A percentile compares a stretch with the other conserved stretches of the same genome.
Conservation (phyloP, 1,140 invertebrate genomes). For the Melipona quadrifasciata region DNA sequence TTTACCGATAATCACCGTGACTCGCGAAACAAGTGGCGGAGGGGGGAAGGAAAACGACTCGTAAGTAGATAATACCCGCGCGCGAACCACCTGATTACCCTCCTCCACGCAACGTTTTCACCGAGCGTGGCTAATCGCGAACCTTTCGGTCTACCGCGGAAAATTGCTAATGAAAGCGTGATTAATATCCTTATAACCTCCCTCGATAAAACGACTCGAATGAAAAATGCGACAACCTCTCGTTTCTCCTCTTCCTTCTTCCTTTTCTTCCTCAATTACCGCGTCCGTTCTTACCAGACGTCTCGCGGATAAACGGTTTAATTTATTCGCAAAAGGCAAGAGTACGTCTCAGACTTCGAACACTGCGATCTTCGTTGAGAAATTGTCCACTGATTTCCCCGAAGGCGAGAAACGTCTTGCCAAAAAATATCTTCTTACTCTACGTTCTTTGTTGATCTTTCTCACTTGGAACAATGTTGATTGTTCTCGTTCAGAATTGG, state of each 20-base stretch:
- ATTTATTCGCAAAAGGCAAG: too few species aligned
- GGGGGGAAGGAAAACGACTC: not conserved
- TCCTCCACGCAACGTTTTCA: not conserved
- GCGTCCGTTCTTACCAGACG: too few species aligned
- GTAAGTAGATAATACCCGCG: not conserved
- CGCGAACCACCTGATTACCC: not conserved
- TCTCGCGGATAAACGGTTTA: too few species aligned
- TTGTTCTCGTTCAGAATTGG: too few species aligned
- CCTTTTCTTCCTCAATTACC: not conserved
- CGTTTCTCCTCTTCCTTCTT: too few species aligned
- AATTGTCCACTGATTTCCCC: too few species aligned
- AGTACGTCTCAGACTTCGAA: not conserved
- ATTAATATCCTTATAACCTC: not conserved
- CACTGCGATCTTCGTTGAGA: too few species aligned
- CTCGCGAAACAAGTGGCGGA: not conserved
- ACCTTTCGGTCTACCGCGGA: not conserved
- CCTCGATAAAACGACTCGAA: not conserved
- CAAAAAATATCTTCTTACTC: too few species aligned
- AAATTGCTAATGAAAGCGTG: not conserved
- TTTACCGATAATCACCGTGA: not conserved
- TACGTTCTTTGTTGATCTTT: too few species aligned
- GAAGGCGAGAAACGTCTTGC: too few species aligned
- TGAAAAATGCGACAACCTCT: not conserved
- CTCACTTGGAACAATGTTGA: too few species aligned
- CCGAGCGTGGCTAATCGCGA: not conserved